Base-by-base conservation (phyloP, 2,113 vertebrate genomes). In the Aix galericulata region DNA sequence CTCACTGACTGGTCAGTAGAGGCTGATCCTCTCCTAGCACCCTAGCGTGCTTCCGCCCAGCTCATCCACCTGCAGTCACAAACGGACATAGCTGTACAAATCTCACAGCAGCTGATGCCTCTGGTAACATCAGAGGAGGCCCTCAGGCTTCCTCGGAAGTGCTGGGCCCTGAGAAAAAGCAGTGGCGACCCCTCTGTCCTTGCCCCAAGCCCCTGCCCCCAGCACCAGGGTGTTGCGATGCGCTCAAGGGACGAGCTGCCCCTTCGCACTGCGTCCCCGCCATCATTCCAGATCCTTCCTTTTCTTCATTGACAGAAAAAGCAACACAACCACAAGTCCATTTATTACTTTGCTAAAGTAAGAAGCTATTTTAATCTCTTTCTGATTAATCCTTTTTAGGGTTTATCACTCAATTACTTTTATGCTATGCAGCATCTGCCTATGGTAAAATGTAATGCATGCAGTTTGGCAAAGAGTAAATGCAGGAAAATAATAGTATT, bases 21-120 rank as follows among this genome's bases (percentile, higher is more conserved):
- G 0, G 20, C 1, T 62, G 7, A 46, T 73, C 40, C 59, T 13
- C 53, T 73, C 23, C n/a, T 0, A 2, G 27, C 8, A 5, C 1
- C 2, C 14, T 1, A 0, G 0, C 1, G 0, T 0, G 9, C 2
- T 0, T 0, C 14, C 40, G 13, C 26, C 11, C 46, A 38, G 59
- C 74, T 40, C 44, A 0, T 62, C 86, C 0, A 1, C 78, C 79
- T 94, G 86, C 44, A 2, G 20, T 0, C 1, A 16, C 31, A 50
- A 72, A 44, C 8, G 36, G 82, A 11, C 17, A 38, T 29, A 40
- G 76, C 9, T 89, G 2, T 2, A 27, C 8, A 20, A n/a, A 59
- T 48, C 6, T 69, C 0, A 0, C 0, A 7, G 53, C 23, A 63
- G 32, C 17, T 0, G 1, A 26, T 15, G 12, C 64, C 53, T 17